Base-by-base conservation (phyloP, 2,888 invertebrate genomes). In the Lepeophtheirus nordmannii region DNA sequence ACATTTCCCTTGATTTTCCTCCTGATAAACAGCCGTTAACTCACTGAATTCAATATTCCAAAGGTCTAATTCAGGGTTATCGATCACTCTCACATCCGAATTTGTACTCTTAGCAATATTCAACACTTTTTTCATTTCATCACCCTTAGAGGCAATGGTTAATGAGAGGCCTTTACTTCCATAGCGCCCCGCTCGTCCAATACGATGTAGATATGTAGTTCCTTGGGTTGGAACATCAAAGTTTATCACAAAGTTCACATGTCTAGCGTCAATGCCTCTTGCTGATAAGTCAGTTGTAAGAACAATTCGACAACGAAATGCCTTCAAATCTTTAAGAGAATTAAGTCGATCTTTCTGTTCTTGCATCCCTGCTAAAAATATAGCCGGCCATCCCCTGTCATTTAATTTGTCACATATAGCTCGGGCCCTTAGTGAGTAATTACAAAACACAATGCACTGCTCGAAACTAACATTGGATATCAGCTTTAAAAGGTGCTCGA, bases 151-250 rank as follows among this genome's bases (percentile, higher is more conserved):
- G 10, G 86, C 76, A 67, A 93, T 81, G 62, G 85, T 85, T 14
- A 93, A 81, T 37, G 88, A 85, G 67, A 83, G 80, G 64, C 92
- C 93, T 74, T 83, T 82, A 1, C 87, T 84, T 0, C 96, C 97
- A 79, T 86, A 97, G 68, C 97, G 80, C 0, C 97, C 97, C 58
- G 94, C 92, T 72, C 97, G 81, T 0, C 97, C 97, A 74, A 94
- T 92, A 73, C 97, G 81, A 78, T 98, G 97, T 69, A 93, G 80
- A 78, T 93, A 93, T 20, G 88, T 90, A 69, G 86, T 84, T 70
- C 83, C 80, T 72, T 87, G 85, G 69, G 73, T 73, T 0, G 97
- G 91, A 39, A 88, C 78, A 74, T 96, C 96, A 73, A 93, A 82
- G 76, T 97, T 96, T 10, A 98, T 81, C 0, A 98, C 87, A 68